Conservation (phyloP, 1,140 invertebrate species). For the Trissolcus basalis region DNA sequence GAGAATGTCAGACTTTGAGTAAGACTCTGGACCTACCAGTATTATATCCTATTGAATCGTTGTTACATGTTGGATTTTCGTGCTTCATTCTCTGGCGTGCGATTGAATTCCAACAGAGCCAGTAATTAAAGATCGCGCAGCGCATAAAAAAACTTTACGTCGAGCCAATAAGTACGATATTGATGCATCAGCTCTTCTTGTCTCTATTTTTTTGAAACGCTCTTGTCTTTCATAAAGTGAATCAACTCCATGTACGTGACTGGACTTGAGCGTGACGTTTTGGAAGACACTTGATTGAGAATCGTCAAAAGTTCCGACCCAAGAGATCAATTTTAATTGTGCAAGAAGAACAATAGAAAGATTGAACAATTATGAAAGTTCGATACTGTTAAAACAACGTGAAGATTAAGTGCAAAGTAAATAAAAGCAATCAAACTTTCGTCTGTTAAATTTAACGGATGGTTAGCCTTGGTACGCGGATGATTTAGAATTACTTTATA, state of each 20-base stretch:
- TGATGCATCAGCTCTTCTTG: constrained; percentile 20
- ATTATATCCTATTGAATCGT: constrained; percentile 20
- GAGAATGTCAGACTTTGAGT: constrained; percentile 1
- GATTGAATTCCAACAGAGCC: constrained; percentile 28
- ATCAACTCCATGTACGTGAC: constrained; percentile 43
- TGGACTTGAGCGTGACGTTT: constrained; percentile 38
- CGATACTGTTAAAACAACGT: constrained; percentile 27
- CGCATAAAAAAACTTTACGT: constrained; percentile 30
- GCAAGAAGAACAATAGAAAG: constrained; percentile 9
- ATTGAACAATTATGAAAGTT: constrained; percentile 36
- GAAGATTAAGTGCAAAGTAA: constrained; percentile 15
- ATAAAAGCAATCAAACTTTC: constrained; percentile 7
- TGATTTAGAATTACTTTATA: too few relatives aligned
- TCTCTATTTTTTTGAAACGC: constrained; percentile 1
- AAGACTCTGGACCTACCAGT: constrained; percentile 1
- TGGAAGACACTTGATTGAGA: constrained; percentile 49
- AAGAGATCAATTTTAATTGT: constrained; percentile 44
- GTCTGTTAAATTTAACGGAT: not conserved
- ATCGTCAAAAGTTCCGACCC: constrained; percentile 32
- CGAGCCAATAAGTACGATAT: constrained; percentile 41
- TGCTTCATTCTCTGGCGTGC: not conserved
- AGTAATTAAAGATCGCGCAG: constrained; percentile 37
- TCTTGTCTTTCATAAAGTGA: constrained; percentile 55
- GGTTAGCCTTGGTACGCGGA: too few relatives aligned
- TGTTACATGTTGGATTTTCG: constrained; percentile 5